These are phyloP conservation scores for Parus major DNA, from an alignment of 2,113 vertebrate genomes.

Conservation along the genomic window DNA sequence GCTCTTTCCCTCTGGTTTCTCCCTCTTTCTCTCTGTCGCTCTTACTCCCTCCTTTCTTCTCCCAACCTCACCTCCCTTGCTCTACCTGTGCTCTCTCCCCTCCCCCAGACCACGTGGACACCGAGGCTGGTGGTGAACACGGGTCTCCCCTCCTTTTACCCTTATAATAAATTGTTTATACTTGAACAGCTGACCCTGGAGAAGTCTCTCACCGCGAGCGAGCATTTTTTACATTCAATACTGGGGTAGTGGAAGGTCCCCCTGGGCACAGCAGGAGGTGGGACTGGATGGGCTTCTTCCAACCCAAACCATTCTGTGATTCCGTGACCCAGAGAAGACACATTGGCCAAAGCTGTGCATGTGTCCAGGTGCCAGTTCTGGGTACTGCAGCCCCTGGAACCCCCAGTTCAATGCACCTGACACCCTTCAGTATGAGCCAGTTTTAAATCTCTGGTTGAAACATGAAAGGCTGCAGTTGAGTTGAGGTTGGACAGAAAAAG, in stretches of 20 bases:
- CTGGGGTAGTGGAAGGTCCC: background rate
- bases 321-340: background rate
- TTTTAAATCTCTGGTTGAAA: background rate
- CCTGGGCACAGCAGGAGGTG: background rate
- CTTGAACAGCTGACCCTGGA: no score
- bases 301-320: background rate
- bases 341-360: background rate
- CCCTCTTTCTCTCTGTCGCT: no score
- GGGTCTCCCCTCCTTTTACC: no score
- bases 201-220: no score
- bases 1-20: no score
- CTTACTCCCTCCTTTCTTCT: no score
- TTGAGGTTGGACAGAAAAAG: background rate
- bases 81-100: no score
- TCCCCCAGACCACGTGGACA: no score
- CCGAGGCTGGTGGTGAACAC: no score
- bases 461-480: background rate
- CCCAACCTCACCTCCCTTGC: no score
- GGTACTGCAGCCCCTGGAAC: background rate
- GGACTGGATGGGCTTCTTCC: background rate
- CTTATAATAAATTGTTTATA: no score
- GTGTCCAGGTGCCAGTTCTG: background rate
- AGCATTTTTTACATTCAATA: no score
- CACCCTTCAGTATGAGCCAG: fast-evolving
- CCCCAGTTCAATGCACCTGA: background rate